Evolutionary conservation across 2,113 vertebrate genomes (phyloP).

Genomic region (Hemichromis elongatus): DNA sequence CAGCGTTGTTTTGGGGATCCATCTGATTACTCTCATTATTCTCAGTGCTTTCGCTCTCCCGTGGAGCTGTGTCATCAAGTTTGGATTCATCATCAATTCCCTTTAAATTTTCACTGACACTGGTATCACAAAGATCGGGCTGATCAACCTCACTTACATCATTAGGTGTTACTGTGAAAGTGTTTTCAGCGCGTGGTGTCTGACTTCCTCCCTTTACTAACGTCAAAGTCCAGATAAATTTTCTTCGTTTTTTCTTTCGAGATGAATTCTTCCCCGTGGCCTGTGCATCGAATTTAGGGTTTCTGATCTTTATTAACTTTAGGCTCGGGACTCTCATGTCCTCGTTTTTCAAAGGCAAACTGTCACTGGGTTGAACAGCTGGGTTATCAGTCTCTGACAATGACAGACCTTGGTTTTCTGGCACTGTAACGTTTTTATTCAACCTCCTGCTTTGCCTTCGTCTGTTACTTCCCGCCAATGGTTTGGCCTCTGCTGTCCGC

Average conservation of each 20-base stretch:
- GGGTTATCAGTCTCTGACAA: slow-evolving; percentile 25
- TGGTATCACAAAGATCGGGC: slow-evolving; percentile 8
- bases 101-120: slow-evolving; percentile 8
- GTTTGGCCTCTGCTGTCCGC: slow-evolving; percentile 31
- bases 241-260: slow-evolving; percentile 72
- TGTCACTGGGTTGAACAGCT: slow-evolving; percentile 22
- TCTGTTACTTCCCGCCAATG: slow-evolving; percentile 33
- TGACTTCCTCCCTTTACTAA: slow-evolving; percentile 59
- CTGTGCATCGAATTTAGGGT: slow-evolving; percentile 66
- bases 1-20: slow-evolving; percentile 23
- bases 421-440: slow-evolving; percentile 46
- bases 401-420: slow-evolving; percentile 29
- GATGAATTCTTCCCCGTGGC: slow-evolving; percentile 36
- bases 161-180: slow-evolving; percentile 33
- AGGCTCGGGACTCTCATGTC: slow-evolving; percentile 65
- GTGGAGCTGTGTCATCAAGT: neutral
- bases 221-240: slow-evolving; percentile 74
- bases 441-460: slow-evolving; percentile 64
- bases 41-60: slow-evolving; percentile 5
- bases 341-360: slow-evolving; percentile 25
- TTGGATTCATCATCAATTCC: slow-evolving; percentile 25
- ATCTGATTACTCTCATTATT: slow-evolving; percentile 26
- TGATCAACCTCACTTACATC: slow-evolving; percentile 21
- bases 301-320: slow-evolving; percentile 67
- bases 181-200: neutral